phyloP scores from a whole-genome alignment of 2,797 vertebrate species.

The Tragelaphus eurycerus region DNA sequence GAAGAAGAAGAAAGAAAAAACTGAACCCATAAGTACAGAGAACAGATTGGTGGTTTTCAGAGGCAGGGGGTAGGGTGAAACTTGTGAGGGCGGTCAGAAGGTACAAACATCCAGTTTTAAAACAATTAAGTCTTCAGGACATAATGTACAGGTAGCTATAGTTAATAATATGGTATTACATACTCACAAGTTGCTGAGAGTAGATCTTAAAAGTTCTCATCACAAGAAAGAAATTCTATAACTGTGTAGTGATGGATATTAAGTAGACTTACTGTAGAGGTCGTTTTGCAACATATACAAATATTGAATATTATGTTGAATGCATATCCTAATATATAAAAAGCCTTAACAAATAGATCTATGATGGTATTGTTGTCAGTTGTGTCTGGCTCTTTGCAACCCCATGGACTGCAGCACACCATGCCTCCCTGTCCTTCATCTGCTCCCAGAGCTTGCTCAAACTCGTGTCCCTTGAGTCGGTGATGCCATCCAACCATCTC shows the following conservation, averaged over 20 bases:
- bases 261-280: background rate
- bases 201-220: background rate
- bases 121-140: background rate
- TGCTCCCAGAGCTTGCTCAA: background rate
- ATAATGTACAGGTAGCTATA: background rate
- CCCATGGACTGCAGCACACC: background rate
- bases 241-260: background rate
- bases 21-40: background rate
- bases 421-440: background rate
- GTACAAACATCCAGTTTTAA: background rate
- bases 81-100: background rate
- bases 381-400: background rate
- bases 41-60: background rate
- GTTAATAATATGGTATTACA: background rate
- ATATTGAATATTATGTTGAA: background rate
- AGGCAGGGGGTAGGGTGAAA: background rate
- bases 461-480: accelerated
- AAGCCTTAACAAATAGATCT: background rate
- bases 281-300: too few relatives aligned
- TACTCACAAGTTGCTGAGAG: background rate
- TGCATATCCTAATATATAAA: background rate
- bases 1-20: background rate
- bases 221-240: background rate
- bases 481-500: background rate
- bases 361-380: background rate